Evolutionary conservation across 2,888 invertebrate genomes (phyloP).

Genomic region (Drepanosiphum platanoidis): DNA sequence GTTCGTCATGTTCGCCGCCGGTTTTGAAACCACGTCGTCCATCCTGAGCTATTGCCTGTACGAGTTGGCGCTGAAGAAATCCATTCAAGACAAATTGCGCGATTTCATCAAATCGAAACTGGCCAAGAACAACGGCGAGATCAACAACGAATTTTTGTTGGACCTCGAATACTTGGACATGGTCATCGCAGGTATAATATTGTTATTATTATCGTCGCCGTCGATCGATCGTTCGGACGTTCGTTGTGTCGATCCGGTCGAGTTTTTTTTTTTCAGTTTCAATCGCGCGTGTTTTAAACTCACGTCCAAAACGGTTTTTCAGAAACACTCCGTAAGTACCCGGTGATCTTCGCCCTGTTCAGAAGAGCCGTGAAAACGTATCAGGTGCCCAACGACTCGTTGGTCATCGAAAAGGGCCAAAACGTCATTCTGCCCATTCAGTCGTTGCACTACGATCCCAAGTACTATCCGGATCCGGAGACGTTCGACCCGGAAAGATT

Average conservation of each 20-base stretch:
- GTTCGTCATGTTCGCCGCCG: slow-evolving; percentile 70
- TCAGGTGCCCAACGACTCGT: neutral
- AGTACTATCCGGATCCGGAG: slow-evolving; percentile 11
- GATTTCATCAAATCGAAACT: slow-evolving; percentile 68
- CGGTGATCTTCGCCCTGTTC: neutral
- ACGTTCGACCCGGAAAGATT: slow-evolving; percentile 16
- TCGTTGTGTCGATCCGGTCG: too few relatives aligned
- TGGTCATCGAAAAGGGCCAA: slow-evolving; percentile 2
- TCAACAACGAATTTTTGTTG: slow-evolving; percentile 69
- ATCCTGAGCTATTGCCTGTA: slow-evolving; percentile 69
- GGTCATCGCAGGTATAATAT: slow-evolving; percentile 68
- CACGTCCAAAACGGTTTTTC: too few relatives aligned
- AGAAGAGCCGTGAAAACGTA: neutral
- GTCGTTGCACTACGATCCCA: neutral
- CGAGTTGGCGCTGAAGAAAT: slow-evolving; percentile 69
- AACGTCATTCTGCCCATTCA: slow-evolving; percentile 1
- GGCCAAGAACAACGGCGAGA: slow-evolving; percentile 66
- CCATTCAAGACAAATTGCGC: slow-evolving; percentile 68
- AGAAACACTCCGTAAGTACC: slow-evolving; percentile 70
- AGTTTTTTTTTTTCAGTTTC: too few relatives aligned
- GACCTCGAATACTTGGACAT: slow-evolving; percentile 70
- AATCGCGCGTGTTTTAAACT: too few relatives aligned
- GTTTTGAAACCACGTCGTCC: slow-evolving; percentile 71
- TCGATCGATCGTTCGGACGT: too few relatives aligned
- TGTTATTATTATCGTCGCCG: too few relatives aligned